These are phyloP conservation scores for Prostheceraeus crozeri DNA, from an alignment of 2,888 invertebrate genomes.

Conservation along the genomic window DNA sequence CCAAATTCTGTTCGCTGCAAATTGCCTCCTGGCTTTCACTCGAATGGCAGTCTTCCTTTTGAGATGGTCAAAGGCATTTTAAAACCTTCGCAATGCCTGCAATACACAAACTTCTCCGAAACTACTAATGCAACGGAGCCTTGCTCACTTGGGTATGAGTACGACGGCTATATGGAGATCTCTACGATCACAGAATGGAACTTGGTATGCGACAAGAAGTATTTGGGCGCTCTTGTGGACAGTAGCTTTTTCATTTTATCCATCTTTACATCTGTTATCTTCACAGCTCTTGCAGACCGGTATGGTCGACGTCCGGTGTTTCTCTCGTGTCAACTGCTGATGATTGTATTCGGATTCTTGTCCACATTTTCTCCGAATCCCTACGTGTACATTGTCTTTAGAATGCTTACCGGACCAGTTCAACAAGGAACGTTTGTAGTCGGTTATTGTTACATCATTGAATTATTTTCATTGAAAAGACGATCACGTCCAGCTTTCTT, in stretches of 20 bases:
- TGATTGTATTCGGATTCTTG: constrained; percentile 20
- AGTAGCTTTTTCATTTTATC: constrained; percentile 31
- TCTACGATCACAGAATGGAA: constrained; percentile 36
- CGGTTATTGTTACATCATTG: constrained; percentile 28
- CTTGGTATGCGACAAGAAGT: constrained; percentile 31
- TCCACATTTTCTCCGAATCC: constrained; percentile 15
- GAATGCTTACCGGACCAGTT: constrained; percentile 11
- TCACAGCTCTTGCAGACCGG: constrained; percentile 26
- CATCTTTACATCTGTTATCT: constrained; percentile 27
- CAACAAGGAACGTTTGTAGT: constrained; percentile 30
- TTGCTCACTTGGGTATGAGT: constrained; percentile 32
- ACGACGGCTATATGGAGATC: background rate
- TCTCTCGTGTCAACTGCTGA: background rate
- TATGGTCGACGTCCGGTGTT: constrained; percentile 32
- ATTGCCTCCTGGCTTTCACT: too few relatives aligned
- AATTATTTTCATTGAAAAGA: constrained; percentile 27
- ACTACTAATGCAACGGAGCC: too few relatives aligned
- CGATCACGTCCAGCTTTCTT: constrained; percentile 20
- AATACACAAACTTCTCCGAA: too few relatives aligned
- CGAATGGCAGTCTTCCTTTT: too few relatives aligned
- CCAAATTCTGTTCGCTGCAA: too few relatives aligned
- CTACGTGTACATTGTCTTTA: constrained; percentile 23
- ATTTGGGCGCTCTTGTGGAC: constrained; percentile 26
- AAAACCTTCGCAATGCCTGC: too few relatives aligned
- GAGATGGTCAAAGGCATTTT: too few relatives aligned